These are phyloP conservation scores for Montifringilla adamsi DNA, from an alignment of 2,113 vertebrate species.

Conservation along the genomic window DNA sequence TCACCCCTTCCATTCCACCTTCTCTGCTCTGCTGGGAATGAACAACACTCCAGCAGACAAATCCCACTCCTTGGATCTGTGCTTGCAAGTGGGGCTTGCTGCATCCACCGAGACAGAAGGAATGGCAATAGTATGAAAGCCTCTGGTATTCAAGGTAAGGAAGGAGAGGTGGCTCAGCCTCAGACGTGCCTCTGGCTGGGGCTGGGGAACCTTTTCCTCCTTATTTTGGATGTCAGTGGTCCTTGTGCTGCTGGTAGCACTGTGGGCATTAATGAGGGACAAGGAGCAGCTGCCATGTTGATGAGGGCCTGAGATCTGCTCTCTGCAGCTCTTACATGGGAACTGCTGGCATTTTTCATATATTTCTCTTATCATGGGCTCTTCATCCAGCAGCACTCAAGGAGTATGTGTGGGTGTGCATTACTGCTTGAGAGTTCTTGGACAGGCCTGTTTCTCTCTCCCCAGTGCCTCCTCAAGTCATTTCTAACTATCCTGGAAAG, in stretches of 20 bases:
- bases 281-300: neutral
- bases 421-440: neutral
- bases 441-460: neutral
- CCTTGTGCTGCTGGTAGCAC: neutral
- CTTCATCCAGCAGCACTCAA: neutral
- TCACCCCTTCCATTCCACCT: neutral
- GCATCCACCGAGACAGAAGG: neutral
- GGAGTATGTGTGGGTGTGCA: neutral
- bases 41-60: neutral
- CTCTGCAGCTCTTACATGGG: fast-evolving
- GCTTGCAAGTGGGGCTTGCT: neutral
- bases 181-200: fast-evolving
- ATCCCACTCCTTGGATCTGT: neutral
- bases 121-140: neutral
- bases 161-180: neutral
- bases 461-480: neutral
- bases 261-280: neutral
- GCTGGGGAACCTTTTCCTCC: neutral
- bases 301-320: neutral
- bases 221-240: fast-evolving
- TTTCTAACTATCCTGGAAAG: neutral
- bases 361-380: neutral
- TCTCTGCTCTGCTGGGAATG: neutral
- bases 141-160: neutral
- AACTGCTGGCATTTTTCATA: neutral